Base-by-base conservation (phyloP, 1,140 invertebrate genomes). In the Drusus annulatus region DNA sequence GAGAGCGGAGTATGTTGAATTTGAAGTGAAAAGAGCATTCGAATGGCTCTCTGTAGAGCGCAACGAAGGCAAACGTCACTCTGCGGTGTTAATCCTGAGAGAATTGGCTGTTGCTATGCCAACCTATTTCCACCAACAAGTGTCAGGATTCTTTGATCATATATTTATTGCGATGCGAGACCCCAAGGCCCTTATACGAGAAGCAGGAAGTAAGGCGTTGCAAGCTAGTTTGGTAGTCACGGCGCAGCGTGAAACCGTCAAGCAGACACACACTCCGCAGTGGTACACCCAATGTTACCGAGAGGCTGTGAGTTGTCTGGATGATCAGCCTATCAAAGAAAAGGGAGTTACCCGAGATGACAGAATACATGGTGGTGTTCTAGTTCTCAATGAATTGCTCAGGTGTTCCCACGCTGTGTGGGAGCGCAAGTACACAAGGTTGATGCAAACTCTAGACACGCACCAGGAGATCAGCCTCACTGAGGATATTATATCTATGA, bases 81-180 rank as follows among this genome's bases (percentile, higher is more conserved):
- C 97, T 8, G 97, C 97, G 1, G 97, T 98, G 3, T 90, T 99
- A 23, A 93, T 99, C 13, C 87, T 99, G 7, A 94, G 96, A 85
- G 98, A 99, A 89, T 88, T 99, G 16, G 98, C 98, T 13, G 94
- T 97, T 17, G 96, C 96, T 15, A 97, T 98, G 89, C 98, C 98
- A 2, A 99, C 98, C 16, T 98, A 98, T 88, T 99, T 99, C 88
- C 99, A 98, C 87, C 98, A 99, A 89, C 97, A 98, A 92, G 96
- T 99, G 0, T 96, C 96, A 17, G 94, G 94, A 63, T 99, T 99
- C 88, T 99, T 99, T 88, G 98, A 99, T 80, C 92, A 96, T 51
- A 98, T 99, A 79, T 98, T 99, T 84, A 95, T 95, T 85, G 96
- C 97, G 2, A 93, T 99, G 36, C 93, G 95, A 78, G 98, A 99